These are phyloP conservation scores for Aphodius granarius DNA, from an alignment of 2,888 invertebrate genomes.

Conservation along the genomic window DNA sequence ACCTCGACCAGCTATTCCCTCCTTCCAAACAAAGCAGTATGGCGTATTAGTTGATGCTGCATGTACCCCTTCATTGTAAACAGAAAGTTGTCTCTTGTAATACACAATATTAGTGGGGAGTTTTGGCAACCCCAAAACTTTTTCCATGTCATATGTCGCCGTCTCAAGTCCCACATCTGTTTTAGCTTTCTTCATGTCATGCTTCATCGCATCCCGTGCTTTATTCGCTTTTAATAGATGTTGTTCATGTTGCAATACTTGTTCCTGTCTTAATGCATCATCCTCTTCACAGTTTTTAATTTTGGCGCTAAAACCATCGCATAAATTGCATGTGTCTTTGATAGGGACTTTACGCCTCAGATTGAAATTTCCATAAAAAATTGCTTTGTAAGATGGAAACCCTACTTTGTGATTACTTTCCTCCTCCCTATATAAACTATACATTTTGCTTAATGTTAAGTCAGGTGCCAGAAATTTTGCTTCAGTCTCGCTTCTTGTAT, in stretches of 20 bases:
- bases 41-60: conserved; percentile 29
- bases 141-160: conserved; percentile 20
- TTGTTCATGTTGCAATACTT: conserved; percentile 14
- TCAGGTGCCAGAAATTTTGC: conserved; percentile 15
- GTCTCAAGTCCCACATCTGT: conserved; percentile 13
- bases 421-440: conserved; percentile 7
- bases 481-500: conserved; percentile 13
- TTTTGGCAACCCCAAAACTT: conserved; percentile 26
- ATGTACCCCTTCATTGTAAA: conserved; percentile 39
- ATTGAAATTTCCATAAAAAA: conserved; percentile 17
- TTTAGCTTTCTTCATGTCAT: conserved; percentile 16
- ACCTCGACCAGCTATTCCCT: conserved; percentile 37
- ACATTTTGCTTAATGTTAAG: conserved; percentile 17
- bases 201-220: conserved; percentile 15
- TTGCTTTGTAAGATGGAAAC: conserved; percentile 12
- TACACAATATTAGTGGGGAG: conserved; percentile 31
- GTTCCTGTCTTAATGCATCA: not conserved
- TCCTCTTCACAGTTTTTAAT: not conserved
- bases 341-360: conserved; percentile 17
- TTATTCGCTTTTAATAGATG: conserved; percentile 8
- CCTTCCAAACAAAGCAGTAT: conserved; percentile 39
- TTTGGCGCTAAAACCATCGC: not conserved
- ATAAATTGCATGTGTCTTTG: conserved; percentile 26
- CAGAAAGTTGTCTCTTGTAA: conserved; percentile 31
- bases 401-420: conserved; percentile 11